Evolutionary conservation across 2,113 vertebrate genomes (phyloP), one percentile per base, ranked within the genome.

Genomic region (Lontra canadensis): DNA sequence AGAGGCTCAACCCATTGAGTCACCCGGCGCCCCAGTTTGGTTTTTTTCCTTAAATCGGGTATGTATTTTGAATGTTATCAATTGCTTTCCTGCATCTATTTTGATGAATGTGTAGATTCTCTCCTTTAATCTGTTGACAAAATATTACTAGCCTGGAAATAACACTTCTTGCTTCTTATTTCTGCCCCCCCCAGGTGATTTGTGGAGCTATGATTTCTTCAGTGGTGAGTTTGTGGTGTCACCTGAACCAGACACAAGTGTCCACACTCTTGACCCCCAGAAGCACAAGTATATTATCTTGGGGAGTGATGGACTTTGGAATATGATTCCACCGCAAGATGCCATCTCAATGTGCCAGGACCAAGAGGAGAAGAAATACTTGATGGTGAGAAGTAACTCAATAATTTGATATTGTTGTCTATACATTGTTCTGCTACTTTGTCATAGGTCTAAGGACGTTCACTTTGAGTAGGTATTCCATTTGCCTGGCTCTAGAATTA

Each of bases 171-270:
- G 0, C n/a, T 92, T 74, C 78, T 74, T 67, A 26, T 25, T 74
- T 90, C 29, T 95, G 36, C 6, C 80, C 34, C 47, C 44, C 20
- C 73, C 92, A 99, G 99, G 99, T 61, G 99, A 99, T 92, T 98
- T 99, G 57, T 99, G 99, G 99, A 99, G 99, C 98, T 99, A 99
- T 0, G 99, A 99, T 95, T 99, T 99, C 99, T 99, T 99, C 99
- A 99, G 99, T 7, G 99, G 99, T 39, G 99, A 99, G 81, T 99
- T 99, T 98, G 99, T 99, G 5, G 99, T 99, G 82, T 99, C 99
- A 17, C 99, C 99, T 0, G 99, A 99, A 96, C 99, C 99, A 1
- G 99, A 99, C 94, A 99, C 99, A 36, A 99, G 99, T 0, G 99
- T 99, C 82, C 99, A 99, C 97, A 99, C 99, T 15, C 99, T 99